A percentile compares a stretch with the other conserved stretches of the same genome.
Evolutionary conservation across 2,113 vertebrate species (phyloP).

Genomic region (Tinamus guttatus): DNA sequence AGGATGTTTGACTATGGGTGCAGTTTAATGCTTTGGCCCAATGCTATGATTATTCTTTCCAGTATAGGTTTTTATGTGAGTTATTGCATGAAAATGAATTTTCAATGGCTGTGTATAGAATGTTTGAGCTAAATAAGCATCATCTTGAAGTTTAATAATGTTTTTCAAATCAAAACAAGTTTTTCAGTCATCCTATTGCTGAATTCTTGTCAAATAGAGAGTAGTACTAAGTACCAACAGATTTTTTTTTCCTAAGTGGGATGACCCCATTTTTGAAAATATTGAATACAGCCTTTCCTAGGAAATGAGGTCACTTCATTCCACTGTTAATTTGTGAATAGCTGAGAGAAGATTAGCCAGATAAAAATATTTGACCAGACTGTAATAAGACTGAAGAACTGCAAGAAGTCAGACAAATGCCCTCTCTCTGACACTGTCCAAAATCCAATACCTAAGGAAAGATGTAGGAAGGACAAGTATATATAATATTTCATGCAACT

Average conservation of each 20-base stretch:
- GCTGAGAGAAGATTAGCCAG: neutral
- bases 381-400: neutral
- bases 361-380: slow-evolving; percentile 31
- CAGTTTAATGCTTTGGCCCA: neutral
- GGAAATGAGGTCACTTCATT: slow-evolving; percentile 23
- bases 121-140: neutral
- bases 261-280: neutral
- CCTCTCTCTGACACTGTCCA: neutral
- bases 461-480: neutral
- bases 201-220: neutral
- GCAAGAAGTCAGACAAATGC: neutral
- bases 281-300: neutral
- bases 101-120: neutral
- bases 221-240: neutral
- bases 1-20: neutral
- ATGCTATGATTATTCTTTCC: neutral
- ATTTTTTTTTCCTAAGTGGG: neutral
- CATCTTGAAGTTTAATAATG: neutral
- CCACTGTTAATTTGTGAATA: neutral
- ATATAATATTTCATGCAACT: neutral
- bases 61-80: fast-evolving
- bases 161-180: neutral
- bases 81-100: neutral
- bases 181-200: neutral
- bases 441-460: neutral